Evolutionary conservation across 2,888 invertebrate genomes (phyloP).

Genomic region (Eubasilissa splendida): DNA sequence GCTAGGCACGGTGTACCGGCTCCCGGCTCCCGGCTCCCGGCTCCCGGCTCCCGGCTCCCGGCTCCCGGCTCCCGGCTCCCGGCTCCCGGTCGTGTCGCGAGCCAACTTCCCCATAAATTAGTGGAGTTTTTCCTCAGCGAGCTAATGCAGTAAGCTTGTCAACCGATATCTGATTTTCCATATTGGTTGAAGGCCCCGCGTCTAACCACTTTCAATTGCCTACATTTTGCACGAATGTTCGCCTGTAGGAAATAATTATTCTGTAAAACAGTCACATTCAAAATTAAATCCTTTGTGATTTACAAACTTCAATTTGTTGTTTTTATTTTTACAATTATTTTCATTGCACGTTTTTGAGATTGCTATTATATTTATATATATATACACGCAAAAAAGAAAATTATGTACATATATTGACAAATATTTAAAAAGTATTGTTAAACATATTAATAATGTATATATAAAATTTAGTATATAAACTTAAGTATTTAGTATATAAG

Average conservation of each 20-base stretch:
- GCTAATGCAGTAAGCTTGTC: slow-evolving; percentile 57
- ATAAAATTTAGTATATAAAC: too few relatives aligned
- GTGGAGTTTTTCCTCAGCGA: slow-evolving; percentile 5
- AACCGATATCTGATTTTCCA: slow-evolving; percentile 55
- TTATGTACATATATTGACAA: too few relatives aligned
- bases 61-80: neutral
- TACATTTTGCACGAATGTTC: slow-evolving; percentile 23
- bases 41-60: slow-evolving; percentile 1
- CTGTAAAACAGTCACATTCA: neutral
- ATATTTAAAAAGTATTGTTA: too few relatives aligned
- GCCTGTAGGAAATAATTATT: slow-evolving; percentile 17
- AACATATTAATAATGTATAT: too few relatives aligned
- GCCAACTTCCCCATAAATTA: slow-evolving; percentile 28
- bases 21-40: slow-evolving; percentile 8
- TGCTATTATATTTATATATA: too few relatives aligned
- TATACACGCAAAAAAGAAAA: too few relatives aligned
- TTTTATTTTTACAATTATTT: too few relatives aligned
- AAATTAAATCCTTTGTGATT: too few relatives aligned
- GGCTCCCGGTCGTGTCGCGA: slow-evolving; percentile 12
- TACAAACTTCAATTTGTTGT: too few relatives aligned
- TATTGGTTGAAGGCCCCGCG: slow-evolving; percentile 39
- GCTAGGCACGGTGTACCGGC: too few relatives aligned
- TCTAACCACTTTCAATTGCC: slow-evolving; percentile 16
- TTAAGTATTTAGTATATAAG: too few relatives aligned
- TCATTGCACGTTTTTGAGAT: too few relatives aligned